Evolutionary conservation across 2,113 vertebrate species (phyloP).

Genomic region (Sitta europaea): DNA sequence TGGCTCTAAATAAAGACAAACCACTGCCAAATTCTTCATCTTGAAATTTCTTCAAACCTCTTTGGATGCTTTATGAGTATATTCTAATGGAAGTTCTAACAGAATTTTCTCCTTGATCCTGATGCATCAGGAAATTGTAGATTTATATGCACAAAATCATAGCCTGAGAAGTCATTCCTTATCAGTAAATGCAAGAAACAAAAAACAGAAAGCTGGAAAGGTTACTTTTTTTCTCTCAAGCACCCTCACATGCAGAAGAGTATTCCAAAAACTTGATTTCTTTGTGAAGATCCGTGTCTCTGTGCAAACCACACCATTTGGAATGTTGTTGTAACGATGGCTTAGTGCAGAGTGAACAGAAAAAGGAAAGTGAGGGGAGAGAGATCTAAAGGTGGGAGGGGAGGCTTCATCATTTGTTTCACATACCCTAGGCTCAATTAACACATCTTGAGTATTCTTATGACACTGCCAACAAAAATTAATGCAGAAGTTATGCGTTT

Average conservation of each 20-base stretch:
- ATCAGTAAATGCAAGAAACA: neutral
- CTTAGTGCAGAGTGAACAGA: neutral
- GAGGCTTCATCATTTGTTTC: slow-evolving; percentile 11
- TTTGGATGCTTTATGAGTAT: neutral
- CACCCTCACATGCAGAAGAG: neutral
- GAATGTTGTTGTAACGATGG: accelerated
- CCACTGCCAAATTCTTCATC: accelerated
- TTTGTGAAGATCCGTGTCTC: neutral
- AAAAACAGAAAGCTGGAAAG: neutral
- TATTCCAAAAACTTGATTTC: neutral
- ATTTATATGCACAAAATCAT: accelerated
- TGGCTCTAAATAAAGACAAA: neutral
- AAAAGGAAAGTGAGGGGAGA: neutral
- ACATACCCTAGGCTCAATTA: slow-evolving; percentile 49
- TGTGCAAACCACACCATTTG: neutral
- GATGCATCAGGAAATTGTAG: accelerated
- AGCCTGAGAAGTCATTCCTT: neutral
- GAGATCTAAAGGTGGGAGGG: neutral
- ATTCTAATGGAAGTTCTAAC: neutral
- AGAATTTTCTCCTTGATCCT: neutral
- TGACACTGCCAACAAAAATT: slow-evolving; percentile 49
- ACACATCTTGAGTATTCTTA: slow-evolving; percentile 40
- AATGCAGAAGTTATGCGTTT: slow-evolving; percentile 34
- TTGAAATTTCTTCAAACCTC: neutral
- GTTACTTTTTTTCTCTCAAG: neutral